Evolutionary conservation across 2,797 vertebrate genomes (phyloP).

Genomic region (Urosaurus nigricauda): DNA sequence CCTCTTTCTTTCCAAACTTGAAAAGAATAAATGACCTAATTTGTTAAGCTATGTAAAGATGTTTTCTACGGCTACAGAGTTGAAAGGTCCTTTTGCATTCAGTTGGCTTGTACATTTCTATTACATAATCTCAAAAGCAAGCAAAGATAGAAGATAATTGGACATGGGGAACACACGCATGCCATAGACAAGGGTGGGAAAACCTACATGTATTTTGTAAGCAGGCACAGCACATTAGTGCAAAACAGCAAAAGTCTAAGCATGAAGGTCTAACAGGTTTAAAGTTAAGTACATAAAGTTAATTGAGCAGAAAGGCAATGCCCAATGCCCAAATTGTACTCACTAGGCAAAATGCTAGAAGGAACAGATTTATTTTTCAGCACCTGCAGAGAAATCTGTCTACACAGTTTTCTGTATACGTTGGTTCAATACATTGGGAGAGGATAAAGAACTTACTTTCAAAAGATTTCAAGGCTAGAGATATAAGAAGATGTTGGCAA

Average conservation of each 20-base stretch:
- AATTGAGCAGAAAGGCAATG: not conserved
- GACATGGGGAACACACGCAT: no score
- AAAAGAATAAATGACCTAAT: not conserved
- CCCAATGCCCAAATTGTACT: not conserved
- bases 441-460: not conserved
- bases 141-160: no score
- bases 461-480: not conserved
- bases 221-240: not conserved
- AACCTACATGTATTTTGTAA: not conserved
- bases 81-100: no score
- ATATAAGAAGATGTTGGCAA: not conserved
- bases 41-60: slow-evolving; percentile 30
- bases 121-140: no score
- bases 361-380: not conserved
- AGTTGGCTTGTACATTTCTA: no score
- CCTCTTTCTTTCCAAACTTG: slow-evolving; percentile 27
- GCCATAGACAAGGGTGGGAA: no score
- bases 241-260: not conserved
- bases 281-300: not conserved
- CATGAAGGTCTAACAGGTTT: not conserved
- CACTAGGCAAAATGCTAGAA: not conserved
- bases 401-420: not conserved
- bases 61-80: no score
- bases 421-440: not conserved
- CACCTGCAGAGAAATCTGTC: not conserved